Evolutionary conservation across 2,888 invertebrate genomes (phyloP).

Genomic region (Ophraella communa): DNA sequence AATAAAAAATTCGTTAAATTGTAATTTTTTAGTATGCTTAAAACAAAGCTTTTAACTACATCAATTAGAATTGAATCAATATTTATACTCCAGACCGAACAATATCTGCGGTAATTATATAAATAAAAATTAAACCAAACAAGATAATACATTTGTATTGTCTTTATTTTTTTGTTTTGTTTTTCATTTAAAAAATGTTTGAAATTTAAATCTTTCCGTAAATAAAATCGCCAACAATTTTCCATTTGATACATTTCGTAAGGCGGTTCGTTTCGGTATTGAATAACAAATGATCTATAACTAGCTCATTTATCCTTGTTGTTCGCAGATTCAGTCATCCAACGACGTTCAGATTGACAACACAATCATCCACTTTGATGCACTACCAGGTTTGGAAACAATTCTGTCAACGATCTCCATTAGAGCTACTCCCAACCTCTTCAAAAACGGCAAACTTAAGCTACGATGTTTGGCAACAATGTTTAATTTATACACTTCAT

Average conservation of each 20-base stretch:
- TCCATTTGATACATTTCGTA: conserved; percentile 8
- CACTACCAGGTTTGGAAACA: conserved; percentile 52
- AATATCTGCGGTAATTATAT: too few relatives aligned
- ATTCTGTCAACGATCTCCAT: conserved; percentile 53
- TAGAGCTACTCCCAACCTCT: conserved; percentile 52
- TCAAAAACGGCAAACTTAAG: conserved; percentile 55
- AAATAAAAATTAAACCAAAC: too few relatives aligned
- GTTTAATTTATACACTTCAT: conserved; percentile 53
- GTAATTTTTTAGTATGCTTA: too few relatives aligned
- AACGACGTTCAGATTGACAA: conserved; percentile 49
- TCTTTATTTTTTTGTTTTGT: too few relatives aligned
- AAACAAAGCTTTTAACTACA: too few relatives aligned
- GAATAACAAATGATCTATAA: conserved; percentile 18
- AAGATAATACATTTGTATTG: too few relatives aligned
- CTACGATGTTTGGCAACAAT: conserved; percentile 55
- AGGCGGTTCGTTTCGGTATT: conserved; percentile 6
- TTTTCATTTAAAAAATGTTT: too few relatives aligned
- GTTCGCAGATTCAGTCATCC: conserved; percentile 33
- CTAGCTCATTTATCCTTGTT: conserved; percentile 19
- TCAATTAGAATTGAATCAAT: too few relatives aligned
- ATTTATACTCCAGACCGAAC: too few relatives aligned
- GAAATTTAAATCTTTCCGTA: too few relatives aligned
- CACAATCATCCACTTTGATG: conserved; percentile 50
- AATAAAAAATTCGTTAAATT: too few relatives aligned
- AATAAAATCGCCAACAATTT: conserved; percentile 5